Conservation (phyloP, 1,140 invertebrate genomes). For the Nephila pilipes region DNA sequence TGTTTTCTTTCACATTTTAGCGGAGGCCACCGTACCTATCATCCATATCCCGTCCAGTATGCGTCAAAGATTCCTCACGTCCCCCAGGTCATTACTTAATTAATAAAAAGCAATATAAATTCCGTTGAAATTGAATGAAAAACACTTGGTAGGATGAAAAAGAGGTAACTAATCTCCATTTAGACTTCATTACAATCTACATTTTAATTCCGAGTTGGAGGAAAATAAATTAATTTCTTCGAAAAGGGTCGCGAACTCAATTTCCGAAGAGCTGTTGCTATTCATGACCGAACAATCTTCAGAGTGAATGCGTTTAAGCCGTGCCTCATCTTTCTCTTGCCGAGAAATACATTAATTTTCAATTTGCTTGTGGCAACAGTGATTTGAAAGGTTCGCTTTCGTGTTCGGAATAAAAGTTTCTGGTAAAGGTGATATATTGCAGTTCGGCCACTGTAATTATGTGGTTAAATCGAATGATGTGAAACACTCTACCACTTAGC, state of each 20-base stretch:
- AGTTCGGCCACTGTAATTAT: slow-evolving; percentile 11
- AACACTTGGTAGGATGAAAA: neutral
- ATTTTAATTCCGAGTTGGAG: slow-evolving; percentile 18
- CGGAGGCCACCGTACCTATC: neutral
- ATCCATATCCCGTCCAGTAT: neutral
- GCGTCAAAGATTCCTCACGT: neutral
- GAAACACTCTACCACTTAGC: neutral
- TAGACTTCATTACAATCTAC: slow-evolving; percentile 25
- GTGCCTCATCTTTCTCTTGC: neutral
- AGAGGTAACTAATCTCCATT: slow-evolving; percentile 1
- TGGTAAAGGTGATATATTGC: neutral
- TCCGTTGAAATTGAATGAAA: neutral
- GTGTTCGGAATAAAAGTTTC: neutral
- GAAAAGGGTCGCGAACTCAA: slow-evolving; percentile 26
- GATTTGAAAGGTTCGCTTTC: slow-evolving; percentile 11
- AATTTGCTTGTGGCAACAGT: slow-evolving; percentile 25
- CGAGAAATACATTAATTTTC: neutral
- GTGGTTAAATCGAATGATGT: slow-evolving; percentile 20
- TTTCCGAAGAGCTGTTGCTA: slow-evolving; percentile 11
- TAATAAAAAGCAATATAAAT: slow-evolving; percentile 6
- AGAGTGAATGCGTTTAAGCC: neutral
- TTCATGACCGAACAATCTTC: slow-evolving; percentile 18
- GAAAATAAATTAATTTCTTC: slow-evolving; percentile 24
- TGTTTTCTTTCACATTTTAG: neutral
- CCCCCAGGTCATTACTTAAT: slow-evolving; percentile 7